Conservation (phyloP, 2,113 vertebrate genomes). For the Argyrosomus japonicus region DNA sequence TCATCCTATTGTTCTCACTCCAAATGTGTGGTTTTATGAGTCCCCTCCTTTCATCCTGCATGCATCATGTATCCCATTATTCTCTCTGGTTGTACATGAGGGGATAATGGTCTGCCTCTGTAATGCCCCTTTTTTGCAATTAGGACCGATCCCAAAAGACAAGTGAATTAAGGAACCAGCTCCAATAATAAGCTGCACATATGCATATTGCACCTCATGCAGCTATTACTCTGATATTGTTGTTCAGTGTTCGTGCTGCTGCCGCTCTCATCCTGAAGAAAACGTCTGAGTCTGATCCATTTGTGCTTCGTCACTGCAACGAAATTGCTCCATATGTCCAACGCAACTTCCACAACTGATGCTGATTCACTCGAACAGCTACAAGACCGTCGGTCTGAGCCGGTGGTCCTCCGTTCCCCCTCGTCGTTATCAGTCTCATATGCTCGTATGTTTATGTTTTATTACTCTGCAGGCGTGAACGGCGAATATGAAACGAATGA, state of each 20-base stretch:
- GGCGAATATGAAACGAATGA: conserved; percentile 10
- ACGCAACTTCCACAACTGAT: conserved; percentile 23
- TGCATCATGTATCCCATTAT: conserved; percentile 54
- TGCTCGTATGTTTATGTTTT: too few species aligned
- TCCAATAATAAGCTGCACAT: conserved; percentile 21
- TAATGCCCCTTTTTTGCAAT: conserved; percentile 57
- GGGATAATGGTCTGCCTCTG: conserved; percentile 53
- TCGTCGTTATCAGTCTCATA: not conserved
- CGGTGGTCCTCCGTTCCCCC: too few species aligned
- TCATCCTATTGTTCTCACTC: conserved; percentile 48
- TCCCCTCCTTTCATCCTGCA: conserved; percentile 41
- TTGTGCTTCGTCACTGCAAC: conserved; percentile 18
- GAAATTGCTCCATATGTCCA: conserved; percentile 34
- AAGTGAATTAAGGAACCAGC: conserved; percentile 31
- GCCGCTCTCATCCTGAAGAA: not conserved
- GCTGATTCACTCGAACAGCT: conserved; percentile 11
- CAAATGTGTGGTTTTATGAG: conserved; percentile 63
- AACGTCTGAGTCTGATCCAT: not conserved
- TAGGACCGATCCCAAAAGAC: conserved; percentile 55
- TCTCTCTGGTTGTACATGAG: conserved; percentile 52
- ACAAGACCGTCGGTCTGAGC: not conserved
- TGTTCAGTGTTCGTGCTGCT: not conserved
- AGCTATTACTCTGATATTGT: conserved; percentile 16
- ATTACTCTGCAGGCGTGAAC: not conserved
- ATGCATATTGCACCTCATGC: conserved; percentile 6